A percentile compares a stretch with the other conserved stretches of the same genome.
phyloP scores from a whole-genome alignment of 2,888 invertebrate genomes.

The Xanthorhoe designata region DNA sequence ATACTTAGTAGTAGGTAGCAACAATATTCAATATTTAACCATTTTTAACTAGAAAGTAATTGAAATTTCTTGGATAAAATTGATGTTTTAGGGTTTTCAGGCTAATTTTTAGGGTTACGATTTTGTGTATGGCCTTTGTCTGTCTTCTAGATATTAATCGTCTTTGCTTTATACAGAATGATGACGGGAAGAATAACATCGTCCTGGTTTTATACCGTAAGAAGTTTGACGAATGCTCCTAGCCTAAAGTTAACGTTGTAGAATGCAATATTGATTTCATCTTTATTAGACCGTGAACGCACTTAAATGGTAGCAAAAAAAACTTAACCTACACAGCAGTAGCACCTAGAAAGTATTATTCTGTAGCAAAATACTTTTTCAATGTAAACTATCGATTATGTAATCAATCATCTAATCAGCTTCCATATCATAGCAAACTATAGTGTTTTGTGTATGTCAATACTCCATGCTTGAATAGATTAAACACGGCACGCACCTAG shows the following conservation, averaged over 20 bases:
- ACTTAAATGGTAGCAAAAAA: background rate
- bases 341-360: background rate
- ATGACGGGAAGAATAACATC: too few species aligned
- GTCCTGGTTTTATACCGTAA: too few species aligned
- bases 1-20: too few species aligned
- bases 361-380: background rate
- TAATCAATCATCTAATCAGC: background rate
- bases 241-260: background rate
- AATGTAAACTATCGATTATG: background rate
- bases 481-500: background rate
- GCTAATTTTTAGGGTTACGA: too few species aligned
- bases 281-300: background rate
- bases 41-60: too few species aligned
- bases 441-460: background rate
- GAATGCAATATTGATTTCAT: background rate
- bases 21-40: too few species aligned
- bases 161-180: too few species aligned
- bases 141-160: too few species aligned
- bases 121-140: too few species aligned
- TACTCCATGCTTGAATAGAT: background rate
- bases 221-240: too few species aligned
- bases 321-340: background rate
- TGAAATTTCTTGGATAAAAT: too few species aligned
- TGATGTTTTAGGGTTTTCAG: too few species aligned
- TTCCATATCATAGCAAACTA: background rate